phyloP scores from a whole-genome alignment of 2,797 vertebrate species.

The Sebastes nivosus region DNA sequence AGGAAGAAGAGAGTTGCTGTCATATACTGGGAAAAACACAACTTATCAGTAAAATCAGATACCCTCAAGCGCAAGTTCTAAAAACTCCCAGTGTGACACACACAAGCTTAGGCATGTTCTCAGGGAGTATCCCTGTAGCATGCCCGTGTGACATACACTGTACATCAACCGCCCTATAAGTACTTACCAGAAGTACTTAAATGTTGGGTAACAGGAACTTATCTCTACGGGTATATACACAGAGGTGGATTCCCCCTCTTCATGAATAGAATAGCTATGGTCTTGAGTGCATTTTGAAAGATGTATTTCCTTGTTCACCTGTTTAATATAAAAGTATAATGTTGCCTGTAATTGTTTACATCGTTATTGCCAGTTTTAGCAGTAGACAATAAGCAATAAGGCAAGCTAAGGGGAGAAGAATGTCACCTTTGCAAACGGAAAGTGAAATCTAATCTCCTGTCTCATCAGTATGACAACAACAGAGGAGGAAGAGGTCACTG shows the following conservation, averaged over 20 bases:
- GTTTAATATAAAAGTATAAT: background rate
- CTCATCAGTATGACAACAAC: background rate
- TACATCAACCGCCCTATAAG: no score
- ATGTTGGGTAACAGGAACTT: background rate
- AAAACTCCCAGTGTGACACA: background rate
- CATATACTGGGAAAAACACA: background rate
- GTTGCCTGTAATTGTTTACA: background rate
- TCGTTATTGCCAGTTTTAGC: background rate
- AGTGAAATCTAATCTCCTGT: constrained; percentile 9
- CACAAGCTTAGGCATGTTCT: constrained; percentile 17
- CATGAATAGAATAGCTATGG: background rate
- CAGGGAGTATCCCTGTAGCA: background rate
- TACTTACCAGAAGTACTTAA: background rate
- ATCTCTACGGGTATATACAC: background rate
- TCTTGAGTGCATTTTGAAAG: background rate
- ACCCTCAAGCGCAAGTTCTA: background rate
- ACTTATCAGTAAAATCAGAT: background rate
- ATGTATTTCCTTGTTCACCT: background rate
- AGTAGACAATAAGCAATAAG: background rate
- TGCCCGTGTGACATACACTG: background rate
- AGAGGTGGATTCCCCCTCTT: background rate
- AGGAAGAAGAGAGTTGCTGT: constrained; percentile 1
- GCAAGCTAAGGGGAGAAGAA: background rate
- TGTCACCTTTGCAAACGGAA: background rate
- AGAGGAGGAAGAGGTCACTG: background rate